Evolutionary conservation across 2,113 vertebrate genomes (phyloP).

Genomic region (Notarius lentiginosus): DNA sequence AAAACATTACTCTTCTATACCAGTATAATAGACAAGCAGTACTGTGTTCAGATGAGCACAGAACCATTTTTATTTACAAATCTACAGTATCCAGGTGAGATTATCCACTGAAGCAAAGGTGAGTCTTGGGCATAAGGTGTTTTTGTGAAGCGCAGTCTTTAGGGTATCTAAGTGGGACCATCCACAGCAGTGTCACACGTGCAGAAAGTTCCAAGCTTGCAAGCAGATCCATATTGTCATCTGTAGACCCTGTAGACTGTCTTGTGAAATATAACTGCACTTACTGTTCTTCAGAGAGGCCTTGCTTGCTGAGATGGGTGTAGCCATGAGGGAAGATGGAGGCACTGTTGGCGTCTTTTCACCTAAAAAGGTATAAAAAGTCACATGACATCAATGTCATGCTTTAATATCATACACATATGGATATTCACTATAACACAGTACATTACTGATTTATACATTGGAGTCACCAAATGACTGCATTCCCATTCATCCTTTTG

Average conservation of each 20-base stretch:
- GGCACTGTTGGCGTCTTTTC: slow-evolving; percentile 96
- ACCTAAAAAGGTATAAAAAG: slow-evolving; percentile 90
- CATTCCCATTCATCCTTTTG: slow-evolving; percentile 58
- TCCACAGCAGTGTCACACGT: no score
- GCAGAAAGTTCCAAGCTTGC: background rate
- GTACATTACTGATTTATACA: background rate
- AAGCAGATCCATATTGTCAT: background rate
- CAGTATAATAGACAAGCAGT: background rate
- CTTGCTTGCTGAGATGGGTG: slow-evolving; percentile 95
- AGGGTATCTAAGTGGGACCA: background rate
- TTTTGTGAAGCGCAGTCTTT: background rate
- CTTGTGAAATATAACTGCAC: background rate
- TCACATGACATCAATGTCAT: background rate
- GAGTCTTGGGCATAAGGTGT: background rate
- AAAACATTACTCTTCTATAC: background rate
- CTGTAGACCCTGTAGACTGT: background rate
- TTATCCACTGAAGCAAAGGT: background rate
- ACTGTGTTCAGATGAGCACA: background rate
- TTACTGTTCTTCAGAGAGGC: slow-evolving; percentile 82
- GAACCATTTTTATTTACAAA: background rate
- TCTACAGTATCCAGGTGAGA: background rate
- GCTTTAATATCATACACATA: slow-evolving; percentile 21
- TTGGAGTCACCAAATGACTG: slow-evolving; percentile 23
- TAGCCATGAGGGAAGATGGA: slow-evolving; percentile 95
- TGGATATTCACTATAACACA: background rate